Evolutionary conservation across 2,797 vertebrate species (phyloP), one percentile per base, ranked within the genome.

Genomic region (Leucoraja ocellata): DNA sequence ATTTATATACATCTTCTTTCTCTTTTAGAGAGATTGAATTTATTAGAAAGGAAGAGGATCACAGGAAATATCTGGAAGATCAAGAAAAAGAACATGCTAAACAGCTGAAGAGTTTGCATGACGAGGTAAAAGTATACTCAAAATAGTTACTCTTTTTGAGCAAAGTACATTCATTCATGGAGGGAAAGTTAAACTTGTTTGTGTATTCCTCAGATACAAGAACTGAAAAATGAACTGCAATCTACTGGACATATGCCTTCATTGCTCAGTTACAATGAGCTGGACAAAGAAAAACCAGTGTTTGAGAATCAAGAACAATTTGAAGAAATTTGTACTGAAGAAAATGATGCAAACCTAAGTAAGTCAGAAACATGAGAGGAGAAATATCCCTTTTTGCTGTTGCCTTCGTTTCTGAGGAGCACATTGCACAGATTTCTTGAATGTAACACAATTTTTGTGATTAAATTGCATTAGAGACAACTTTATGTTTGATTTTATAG

Each of bases 11-110:
- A 54, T 76, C 76, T 95, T 94, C 95, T 58, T 73, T 94, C 94
- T 94, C 28, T 95, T 95, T 94, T 94, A 99, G 98, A 95, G 98
- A 99, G 95, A 96, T 95, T 13, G 98, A 98, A 95, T 98, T 98
- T 96, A 96, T 97, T 94, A 98, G 98, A 96, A 98, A 96, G 95
- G 98, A 98, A 93, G 97, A 98, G 93, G 97, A 98, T 93, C 96
- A 98, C 94, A 97, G 95, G 94, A 98, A 95, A 93, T 93, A 93
- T 58, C 94, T 98, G 78, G 97, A 98, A 94, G 97, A 98, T 94
- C 98, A 96, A 95, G 98, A 98, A 93, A 96, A 95, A 94, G 96
- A 95, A 94, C 97, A 98, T 94, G 96, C 96, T 94, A 96, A 97
- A 94, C 97, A 98, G 94, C 95, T 98, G 94, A 96, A 97, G 94